Base-by-base conservation (phyloP, 2,113 vertebrate species). In the Capra hircus region DNA sequence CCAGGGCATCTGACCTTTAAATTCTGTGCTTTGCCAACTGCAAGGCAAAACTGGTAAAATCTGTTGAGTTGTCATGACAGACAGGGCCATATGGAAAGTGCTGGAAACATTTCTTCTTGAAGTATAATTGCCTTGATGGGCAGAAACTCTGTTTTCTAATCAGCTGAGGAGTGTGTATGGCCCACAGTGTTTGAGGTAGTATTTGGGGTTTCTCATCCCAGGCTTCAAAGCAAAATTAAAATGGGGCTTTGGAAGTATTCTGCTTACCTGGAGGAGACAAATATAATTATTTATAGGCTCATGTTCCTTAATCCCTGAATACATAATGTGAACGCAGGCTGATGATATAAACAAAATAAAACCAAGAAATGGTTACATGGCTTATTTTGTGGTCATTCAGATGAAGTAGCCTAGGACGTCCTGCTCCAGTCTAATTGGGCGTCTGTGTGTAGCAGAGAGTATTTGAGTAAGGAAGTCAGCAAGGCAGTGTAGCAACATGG, bases 41-140 rank as follows among this genome's bases (percentile, higher is more conserved):
- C 62, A 62, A 30, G 64, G 59, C 91, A 64, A 94, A 96, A 88
- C 25, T 82, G 77, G 36, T 77, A 59, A 90, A 95, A 95, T 81
- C 59, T 87, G 82, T 87, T 43, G 62, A 90, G 45, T 64, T 92
- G 21, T 90, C 53, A 27, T 94, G 86, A 94, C 28, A 97, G 90
- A 89, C 67, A 95, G 60, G 85, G 36, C 91, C 92, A 91, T 83
- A 83, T 93, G 95, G 71, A 93, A 96, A 96, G 81, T 96, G 74
- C n/a, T 94, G 91, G 88, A 92, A 62, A 87, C 82, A 80, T 50
- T 91, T 85, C 43, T 93, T 36, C 80, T 88, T 62, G 36, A 45
- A 53, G 28, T 86, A 55, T 82, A 93, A 94, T 88, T 95, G 78
- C 36, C 67, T 62, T 87, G 87, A 95, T 57, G 80, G 77, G 19